Conservation (phyloP, 2,797 vertebrate genomes). For the Craterocephalus amniculus region DNA sequence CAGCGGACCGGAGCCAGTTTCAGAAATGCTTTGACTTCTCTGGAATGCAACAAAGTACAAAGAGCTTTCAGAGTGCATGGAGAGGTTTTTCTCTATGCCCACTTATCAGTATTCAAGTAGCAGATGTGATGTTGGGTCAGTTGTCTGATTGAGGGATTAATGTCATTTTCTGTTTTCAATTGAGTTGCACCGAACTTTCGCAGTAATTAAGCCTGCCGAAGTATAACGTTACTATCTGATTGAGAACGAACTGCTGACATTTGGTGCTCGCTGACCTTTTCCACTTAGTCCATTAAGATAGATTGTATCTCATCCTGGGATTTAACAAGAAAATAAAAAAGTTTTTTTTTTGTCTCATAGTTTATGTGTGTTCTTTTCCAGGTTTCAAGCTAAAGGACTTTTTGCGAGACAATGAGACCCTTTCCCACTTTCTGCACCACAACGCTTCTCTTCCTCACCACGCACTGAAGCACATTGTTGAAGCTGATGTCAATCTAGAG, state of each 20-base stretch:
- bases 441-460: conserved; percentile 88
- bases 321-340: not conserved
- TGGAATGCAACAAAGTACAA: conserved; percentile 69
- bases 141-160: not conserved
- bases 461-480: conserved; percentile 85
- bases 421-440: conserved; percentile 90
- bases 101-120: conserved; percentile 1
- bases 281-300: not conserved
- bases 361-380: conserved; percentile 51
- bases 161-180: not conserved
- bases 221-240: not conserved
- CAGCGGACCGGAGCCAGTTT: conserved; percentile 62
- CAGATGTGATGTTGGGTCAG: not conserved
- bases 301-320: not conserved
- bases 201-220: not conserved
- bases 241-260: not conserved
- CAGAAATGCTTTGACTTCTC: conserved; percentile 59
- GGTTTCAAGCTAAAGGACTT: conserved; percentile 94
- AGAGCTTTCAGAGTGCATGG: conserved; percentile 24
- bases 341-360: not conserved
- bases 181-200: not conserved
- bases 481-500: conserved; percentile 88
- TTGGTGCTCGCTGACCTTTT: not conserved
- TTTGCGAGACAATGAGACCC: conserved; percentile 89
- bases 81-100: not conserved